Conservation (phyloP, 1,140 invertebrate genomes). For the Rhagoletis zephyria region DNA sequence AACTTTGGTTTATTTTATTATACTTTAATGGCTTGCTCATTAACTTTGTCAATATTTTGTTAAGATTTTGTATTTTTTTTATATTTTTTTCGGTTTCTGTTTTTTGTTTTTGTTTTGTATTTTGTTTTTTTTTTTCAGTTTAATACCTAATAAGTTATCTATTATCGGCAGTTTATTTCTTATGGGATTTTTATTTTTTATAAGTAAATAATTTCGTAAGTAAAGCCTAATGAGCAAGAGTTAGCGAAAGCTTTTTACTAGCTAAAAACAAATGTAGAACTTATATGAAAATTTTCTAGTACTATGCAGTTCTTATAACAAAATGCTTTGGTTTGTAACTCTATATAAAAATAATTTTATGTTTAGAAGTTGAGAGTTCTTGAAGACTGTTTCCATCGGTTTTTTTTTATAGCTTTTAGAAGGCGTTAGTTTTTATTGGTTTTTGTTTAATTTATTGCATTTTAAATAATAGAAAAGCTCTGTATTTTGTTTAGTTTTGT, state of each 20-base stretch:
- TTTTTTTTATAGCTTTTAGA: neutral
- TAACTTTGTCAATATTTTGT: neutral
- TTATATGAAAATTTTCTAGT: neutral
- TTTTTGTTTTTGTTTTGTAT: neutral
- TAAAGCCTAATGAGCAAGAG: constrained; percentile 10
- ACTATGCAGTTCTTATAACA: too few species aligned
- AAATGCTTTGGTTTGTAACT: too few species aligned
- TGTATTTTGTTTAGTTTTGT: too few species aligned
- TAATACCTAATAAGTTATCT: constrained; percentile 43
- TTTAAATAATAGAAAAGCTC: too few species aligned
- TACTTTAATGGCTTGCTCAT: neutral
- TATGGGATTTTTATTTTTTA: constrained; percentile 33
- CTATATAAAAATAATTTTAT: too few species aligned
- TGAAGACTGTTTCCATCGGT: too few species aligned
- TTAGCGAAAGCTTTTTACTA: neutral
- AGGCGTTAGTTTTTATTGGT: neutral
- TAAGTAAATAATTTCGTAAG: neutral
- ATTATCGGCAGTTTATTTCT: constrained; percentile 49
- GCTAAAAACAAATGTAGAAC: neutral
- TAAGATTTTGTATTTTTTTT: neutral
- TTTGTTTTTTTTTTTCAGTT: constrained; percentile 3
- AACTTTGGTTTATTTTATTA: neutral
- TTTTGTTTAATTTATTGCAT: too few species aligned
- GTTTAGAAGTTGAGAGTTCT: too few species aligned
- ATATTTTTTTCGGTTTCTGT: neutral